These are phyloP conservation scores for Peromyscus californicus DNA, from an alignment of 2,113 vertebrate species.

Conservation along the genomic window DNA sequence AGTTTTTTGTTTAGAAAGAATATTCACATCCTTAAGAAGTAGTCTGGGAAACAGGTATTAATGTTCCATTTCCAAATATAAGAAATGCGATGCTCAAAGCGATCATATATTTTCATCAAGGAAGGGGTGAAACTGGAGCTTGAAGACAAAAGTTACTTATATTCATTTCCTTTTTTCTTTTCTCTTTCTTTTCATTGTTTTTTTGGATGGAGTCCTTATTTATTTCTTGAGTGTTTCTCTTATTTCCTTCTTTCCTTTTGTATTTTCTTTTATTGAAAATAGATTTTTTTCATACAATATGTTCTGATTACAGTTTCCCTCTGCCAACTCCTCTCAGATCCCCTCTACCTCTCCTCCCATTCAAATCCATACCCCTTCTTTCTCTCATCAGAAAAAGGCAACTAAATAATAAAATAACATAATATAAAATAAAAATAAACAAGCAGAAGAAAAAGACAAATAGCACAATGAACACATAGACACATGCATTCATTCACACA, in stretches of 20 bases:
- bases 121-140: not conserved
- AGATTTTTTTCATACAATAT: not conserved
- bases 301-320: not conserved
- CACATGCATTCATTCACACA: not conserved
- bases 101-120: conserved; percentile 13
- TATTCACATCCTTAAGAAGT: not conserved
- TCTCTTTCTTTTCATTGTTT: not conserved
- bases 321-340: not conserved
- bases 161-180: not conserved
- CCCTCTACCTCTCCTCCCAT: not conserved
- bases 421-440: not conserved
- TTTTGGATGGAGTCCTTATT: not conserved
- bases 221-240: not conserved
- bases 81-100: conserved; percentile 24
- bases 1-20: conserved; percentile 26
- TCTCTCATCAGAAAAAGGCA: not conserved
- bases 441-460: not conserved
- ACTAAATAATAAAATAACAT: not conserved
- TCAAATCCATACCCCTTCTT: not conserved
- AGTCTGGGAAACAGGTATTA: not conserved
- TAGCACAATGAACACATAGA: not conserved
- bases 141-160: conserved; percentile 5
- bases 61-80: conserved; percentile 12
- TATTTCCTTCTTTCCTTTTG: not conserved
- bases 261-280: not conserved